phyloP scores from a whole-genome alignment of 2,113 vertebrate species.

The Vireo altiloquus region DNA sequence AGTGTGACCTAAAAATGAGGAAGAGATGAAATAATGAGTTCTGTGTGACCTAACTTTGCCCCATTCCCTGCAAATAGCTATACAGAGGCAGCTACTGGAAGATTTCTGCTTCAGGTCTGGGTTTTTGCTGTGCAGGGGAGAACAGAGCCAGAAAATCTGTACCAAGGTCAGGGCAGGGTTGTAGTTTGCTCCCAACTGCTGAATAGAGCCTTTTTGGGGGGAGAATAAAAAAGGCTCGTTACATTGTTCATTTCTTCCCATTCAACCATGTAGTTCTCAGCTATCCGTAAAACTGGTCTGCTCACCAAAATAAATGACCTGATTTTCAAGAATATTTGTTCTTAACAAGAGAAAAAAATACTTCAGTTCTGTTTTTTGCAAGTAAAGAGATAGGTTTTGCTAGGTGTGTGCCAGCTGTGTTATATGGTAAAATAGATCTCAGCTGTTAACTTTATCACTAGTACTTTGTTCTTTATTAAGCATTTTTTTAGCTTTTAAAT shows the following conservation, averaged over 20 bases:
- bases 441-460: neutral
- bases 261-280: neutral
- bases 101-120: neutral
- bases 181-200: neutral
- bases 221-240: neutral
- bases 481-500: neutral
- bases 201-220: neutral
- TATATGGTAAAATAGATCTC: neutral
- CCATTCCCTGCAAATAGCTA: neutral
- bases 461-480: neutral
- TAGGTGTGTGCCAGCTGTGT: neutral
- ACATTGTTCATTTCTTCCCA: neutral
- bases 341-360: neutral
- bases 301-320: slow-evolving; percentile 1
- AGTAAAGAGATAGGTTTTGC: neutral
- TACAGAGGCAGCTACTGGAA: neutral
- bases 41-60: neutral
- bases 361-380: neutral
- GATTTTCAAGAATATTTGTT: neutral
- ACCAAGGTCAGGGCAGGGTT: slow-evolving; percentile 17
- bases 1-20: neutral
- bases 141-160: slow-evolving; percentile 10
- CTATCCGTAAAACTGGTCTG: neutral
- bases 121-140: neutral
- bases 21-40: neutral